Base-by-base conservation (phyloP, 2,888 invertebrate genomes). In the Amblyjoppa fuscipennis region DNA sequence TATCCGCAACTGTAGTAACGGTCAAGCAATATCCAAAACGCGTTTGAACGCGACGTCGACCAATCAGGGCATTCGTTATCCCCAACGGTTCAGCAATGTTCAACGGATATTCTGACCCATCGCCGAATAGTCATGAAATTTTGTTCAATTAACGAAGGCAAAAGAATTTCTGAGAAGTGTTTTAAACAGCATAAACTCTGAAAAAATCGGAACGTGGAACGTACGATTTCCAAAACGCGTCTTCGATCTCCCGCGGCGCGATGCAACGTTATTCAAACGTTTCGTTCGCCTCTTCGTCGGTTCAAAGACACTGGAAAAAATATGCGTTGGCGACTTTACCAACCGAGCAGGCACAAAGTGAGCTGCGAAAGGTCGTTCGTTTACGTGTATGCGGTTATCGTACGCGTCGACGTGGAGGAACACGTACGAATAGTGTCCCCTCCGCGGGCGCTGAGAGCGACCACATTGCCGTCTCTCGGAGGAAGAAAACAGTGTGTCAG, bases 321-420 rank as follows among this genome's bases (percentile, higher is more conserved):
- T 4, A 9, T 13, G 28, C 9, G 6, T 28, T 61, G n/a, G 34
- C 66, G 68, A 49, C 49, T 13, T 61, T 79, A 79, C 79, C 79
- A 38, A 64, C 20, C 34, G 70, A 49, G 71, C 13, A 34, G 61
- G 16, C 13, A 2, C 61, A 13, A 34, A 28, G 28, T 3, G 16
- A 53, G 20, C 66, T 4, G 51, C 16, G 76, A 75, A 34, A 64
- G 64, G 49, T 31, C 34, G 20, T 38, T 38, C 34, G 25, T 25
- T 56, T 73, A 38, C 68, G 28, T 61, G 59, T 59, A 59, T 74
- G 61, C 38, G 73, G 25, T 20, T 79, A 56, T 66, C 64, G 83
- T 86, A 87, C 85, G 87, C 87, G 88, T 86, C 86, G 87, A 89
- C 88, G 88, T 89, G 89, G 87, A 89, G 80, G 51, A 66, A 66